These are phyloP conservation scores for Pygoscelis adeliae DNA, from an alignment of 2,113 vertebrate species.

Conservation along the genomic window DNA sequence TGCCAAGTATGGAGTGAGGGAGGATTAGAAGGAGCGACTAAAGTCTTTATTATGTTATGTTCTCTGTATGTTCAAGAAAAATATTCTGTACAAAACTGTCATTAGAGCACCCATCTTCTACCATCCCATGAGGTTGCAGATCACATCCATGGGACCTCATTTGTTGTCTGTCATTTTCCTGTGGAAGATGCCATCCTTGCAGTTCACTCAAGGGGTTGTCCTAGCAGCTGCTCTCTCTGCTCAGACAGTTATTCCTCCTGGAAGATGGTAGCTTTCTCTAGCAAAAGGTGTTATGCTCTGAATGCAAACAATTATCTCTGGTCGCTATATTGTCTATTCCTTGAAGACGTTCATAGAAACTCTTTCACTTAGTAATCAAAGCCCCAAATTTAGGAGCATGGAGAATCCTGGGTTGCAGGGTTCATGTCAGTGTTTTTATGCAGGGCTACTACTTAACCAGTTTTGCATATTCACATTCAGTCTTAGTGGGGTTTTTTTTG, in stretches of 20 bases:
- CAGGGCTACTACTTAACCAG: background rate
- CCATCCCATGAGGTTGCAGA: background rate
- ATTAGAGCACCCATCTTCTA: background rate
- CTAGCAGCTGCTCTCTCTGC: background rate
- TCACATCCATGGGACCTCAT: background rate
- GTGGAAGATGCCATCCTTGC: background rate
- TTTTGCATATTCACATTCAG: background rate
- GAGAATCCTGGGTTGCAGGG: background rate
- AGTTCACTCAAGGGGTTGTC: rapidly evolving
- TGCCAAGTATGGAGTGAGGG: background rate
- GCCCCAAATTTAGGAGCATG: background rate
- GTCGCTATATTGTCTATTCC: background rate
- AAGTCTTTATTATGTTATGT: background rate
- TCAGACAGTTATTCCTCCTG: background rate
- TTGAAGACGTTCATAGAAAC: background rate
- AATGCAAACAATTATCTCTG: background rate
- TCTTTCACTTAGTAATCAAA: background rate
- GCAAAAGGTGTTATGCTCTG: background rate
- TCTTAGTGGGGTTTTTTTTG: background rate
- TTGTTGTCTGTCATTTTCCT: background rate
- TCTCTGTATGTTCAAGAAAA: background rate
- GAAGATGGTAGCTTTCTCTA: background rate
- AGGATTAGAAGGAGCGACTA: background rate
- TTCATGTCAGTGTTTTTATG: background rate
- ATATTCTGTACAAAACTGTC: background rate